Conservation (phyloP, 2,797 vertebrate genomes). For the Cygnus olor region DNA sequence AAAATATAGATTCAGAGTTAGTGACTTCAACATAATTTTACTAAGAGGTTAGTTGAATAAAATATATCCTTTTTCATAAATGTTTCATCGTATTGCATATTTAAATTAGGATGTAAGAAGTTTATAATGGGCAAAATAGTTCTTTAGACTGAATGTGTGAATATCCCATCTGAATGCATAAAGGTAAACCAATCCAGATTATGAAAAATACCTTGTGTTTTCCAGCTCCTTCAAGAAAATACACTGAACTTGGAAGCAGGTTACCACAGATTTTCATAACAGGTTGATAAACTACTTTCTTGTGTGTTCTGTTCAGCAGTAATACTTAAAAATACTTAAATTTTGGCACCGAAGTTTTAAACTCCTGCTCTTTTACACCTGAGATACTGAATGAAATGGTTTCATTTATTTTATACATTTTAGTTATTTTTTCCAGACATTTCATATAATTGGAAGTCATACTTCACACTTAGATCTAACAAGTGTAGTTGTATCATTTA, state of each 20-base stretch:
- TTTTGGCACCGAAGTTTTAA: not conserved
- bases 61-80: not conserved
- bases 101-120: not conserved
- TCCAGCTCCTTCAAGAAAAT: slow-evolving; percentile 71
- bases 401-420: not conserved
- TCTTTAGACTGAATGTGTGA: not conserved
- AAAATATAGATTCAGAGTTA: not conserved
- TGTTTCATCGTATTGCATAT: not conserved
- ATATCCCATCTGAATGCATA: slow-evolving; percentile 3
- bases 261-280: slow-evolving; percentile 70
- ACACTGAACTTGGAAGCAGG: slow-evolving; percentile 67
- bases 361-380: not conserved
- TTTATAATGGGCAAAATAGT: not conserved
- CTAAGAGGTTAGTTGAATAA: not conserved
- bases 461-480: not conserved
- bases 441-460: not conserved
- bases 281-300: slow-evolving; percentile 73
- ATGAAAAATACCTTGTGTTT: slow-evolving; percentile 73
- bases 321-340: not conserved
- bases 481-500: not conserved
- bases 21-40: not conserved
- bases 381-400: not conserved
- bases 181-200: slow-evolving; percentile 47
- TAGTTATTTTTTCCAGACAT: not conserved
- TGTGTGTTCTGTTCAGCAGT: slow-evolving; percentile 54